Conservation (phyloP, 2,797 vertebrate genomes). For the Rhincodon typus region DNA sequence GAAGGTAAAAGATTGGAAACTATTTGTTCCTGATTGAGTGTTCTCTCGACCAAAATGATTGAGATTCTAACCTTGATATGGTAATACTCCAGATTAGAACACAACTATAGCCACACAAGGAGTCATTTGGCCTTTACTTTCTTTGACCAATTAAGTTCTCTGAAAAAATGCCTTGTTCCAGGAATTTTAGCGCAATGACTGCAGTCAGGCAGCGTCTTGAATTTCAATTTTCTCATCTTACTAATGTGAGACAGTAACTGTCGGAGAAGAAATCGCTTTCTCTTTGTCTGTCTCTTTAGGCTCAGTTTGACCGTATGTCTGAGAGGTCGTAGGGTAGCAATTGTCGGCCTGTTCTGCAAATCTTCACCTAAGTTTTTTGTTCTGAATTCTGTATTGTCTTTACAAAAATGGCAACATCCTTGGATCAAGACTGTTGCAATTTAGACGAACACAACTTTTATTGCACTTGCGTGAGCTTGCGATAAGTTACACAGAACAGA, state of each 20-base stretch:
- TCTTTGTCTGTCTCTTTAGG: neutral
- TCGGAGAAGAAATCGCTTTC: neutral
- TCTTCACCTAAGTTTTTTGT: neutral
- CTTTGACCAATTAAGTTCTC: neutral
- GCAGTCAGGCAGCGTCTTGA: neutral
- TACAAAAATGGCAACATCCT: neutral
- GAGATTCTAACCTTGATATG: neutral
- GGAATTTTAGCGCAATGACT: neutral
- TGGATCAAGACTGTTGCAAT: neutral
- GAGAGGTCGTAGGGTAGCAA: neutral
- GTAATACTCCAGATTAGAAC: neutral
- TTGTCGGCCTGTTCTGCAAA: neutral
- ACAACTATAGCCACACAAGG: neutral
- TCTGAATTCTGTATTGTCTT: neutral
- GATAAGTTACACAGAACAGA: neutral
- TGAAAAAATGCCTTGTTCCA: neutral
- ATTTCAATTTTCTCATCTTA: neutral
- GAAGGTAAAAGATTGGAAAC: neutral
- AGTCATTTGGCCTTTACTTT: neutral
- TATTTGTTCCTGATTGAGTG: conserved; percentile 9
- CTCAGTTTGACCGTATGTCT: neutral
- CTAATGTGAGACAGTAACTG: neutral
- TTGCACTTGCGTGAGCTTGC: neutral
- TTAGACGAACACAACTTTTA: neutral
- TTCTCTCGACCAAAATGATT: neutral